Base-by-base conservation (phyloP, 2,113 vertebrate species). In the Monarcha castaneiventris region DNA sequence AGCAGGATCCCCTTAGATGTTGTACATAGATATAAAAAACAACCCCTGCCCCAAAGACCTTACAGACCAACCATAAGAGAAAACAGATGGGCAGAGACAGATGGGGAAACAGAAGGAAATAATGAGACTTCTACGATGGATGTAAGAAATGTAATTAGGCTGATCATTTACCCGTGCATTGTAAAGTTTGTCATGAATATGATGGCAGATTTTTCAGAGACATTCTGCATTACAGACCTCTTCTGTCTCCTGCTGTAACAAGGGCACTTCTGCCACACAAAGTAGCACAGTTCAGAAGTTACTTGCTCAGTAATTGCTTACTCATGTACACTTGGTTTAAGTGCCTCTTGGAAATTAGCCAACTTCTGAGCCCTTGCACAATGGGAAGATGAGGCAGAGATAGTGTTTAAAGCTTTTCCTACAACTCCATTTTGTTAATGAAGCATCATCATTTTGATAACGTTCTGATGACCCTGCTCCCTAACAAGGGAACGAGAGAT, bases 51-150 rank as follows among this genome's bases (percentile, higher is more conserved):
- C 61, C 73, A 52, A 92, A 87, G 86, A 92, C 52, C 68, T 78
- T 80, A 72, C 20, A 87, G 63, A 29, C 23, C 59, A 86, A 66
- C 30, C 39, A 80, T 87, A 93, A 55, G 30, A 90, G 55, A 83
- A 95, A 89, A 87, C 86, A 95, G 94, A 94, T 93, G 94, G 84
- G 15, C 30, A 92, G 79, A 96, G 80, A 95, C 95, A 96, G 96
- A 95, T 90, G 93, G 69, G 32, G 22, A 9, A 96, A 91, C 87
- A 92, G 75, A 96, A 92, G 91, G 52, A 92, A 97, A 77, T 84
- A 86, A 88, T 80, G 59, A 90, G 68, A 84, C n/a, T 84, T 84
- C 39, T 72, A 2, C 64, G 56, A 89, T 63, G 61, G 59, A 35
- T 58, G 67, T 37, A 87, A 94, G 90, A 91, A 90, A 71, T 71